Evolutionary conservation across 2,888 invertebrate genomes (phyloP).

Genomic region (Coelinius sp.): DNA sequence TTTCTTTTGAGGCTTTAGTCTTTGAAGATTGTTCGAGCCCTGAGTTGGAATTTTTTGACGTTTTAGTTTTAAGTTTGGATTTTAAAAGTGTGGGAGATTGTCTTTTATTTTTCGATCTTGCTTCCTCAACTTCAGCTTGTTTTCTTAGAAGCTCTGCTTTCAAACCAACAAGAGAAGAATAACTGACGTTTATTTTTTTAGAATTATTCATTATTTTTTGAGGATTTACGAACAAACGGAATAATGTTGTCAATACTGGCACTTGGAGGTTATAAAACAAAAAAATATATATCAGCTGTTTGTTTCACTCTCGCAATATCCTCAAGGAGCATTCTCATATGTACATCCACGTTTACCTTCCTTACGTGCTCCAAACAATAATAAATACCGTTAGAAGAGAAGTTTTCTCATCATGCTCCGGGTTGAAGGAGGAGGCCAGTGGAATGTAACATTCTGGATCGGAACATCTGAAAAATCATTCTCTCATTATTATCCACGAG

Average conservation of each 20-base stretch:
- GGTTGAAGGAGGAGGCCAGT: neutral
- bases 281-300: neutral
- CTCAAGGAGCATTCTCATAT: too few species aligned
- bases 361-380: neutral
- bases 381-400: neutral
- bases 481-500: neutral
- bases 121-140: constrained; percentile 84
- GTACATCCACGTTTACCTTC: neutral
- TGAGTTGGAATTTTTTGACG: constrained; percentile 39
- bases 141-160: constrained; percentile 92
- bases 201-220: constrained; percentile 59
- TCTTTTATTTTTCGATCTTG: constrained; percentile 73
- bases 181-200: constrained; percentile 65
- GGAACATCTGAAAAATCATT: neutral
- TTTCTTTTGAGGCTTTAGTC: constrained; percentile 56
- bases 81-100: neutral
- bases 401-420: neutral
- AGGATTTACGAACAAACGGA: neutral
- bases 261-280: neutral
- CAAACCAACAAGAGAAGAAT: constrained; percentile 78
- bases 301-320: neutral
- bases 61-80: constrained; percentile 65
- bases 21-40: constrained; percentile 52
- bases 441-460: neutral
- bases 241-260: neutral